phyloP scores from a whole-genome alignment of 2,888 invertebrate genomes.

The Cephus spinipes region DNA sequence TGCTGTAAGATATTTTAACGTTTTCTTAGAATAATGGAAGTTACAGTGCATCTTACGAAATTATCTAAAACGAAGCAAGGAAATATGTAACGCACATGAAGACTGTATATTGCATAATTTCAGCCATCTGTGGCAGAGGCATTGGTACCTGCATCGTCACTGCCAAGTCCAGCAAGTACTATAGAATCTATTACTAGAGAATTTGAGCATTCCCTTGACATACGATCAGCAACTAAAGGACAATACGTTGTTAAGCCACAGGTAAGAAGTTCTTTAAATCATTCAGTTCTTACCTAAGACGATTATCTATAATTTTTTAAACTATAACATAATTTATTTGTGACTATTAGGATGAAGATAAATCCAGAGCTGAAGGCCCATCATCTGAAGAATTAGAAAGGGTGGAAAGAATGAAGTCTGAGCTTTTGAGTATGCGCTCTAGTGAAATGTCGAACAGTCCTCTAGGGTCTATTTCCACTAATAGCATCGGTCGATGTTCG shows the following conservation, averaged over 20 bases:
- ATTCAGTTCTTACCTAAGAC: no score
- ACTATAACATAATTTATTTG: background rate
- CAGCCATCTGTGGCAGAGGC: constrained; percentile 66
- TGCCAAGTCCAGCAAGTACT: constrained; percentile 83
- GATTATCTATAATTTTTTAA: no score
- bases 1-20: constrained; percentile 57
- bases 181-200: constrained; percentile 84
- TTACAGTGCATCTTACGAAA: constrained; percentile 63
- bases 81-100: no score
- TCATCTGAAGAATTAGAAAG: constrained; percentile 71
- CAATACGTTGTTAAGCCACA: constrained; percentile 73
- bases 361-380: constrained; percentile 75
- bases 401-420: constrained; percentile 70
- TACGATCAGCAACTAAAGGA: constrained; percentile 74
- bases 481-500: constrained; percentile 65
- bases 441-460: constrained; percentile 61
- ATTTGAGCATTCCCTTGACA: constrained; percentile 84
- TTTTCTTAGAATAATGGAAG: constrained; percentile 34
- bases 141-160: constrained; percentile 68
- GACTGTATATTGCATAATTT: no score
- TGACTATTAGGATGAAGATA: constrained; percentile 74
- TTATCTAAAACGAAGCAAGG: constrained; percentile 62
- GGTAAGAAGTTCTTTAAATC: constrained; percentile 59
- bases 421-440: constrained; percentile 66
- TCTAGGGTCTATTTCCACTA: constrained; percentile 58